A percentile compares a stretch with the other conserved stretches of the same genome.
These are phyloP conservation scores for Synergus umbraculus DNA, from an alignment of 2,888 invertebrate species.

Conservation along the genomic window DNA sequence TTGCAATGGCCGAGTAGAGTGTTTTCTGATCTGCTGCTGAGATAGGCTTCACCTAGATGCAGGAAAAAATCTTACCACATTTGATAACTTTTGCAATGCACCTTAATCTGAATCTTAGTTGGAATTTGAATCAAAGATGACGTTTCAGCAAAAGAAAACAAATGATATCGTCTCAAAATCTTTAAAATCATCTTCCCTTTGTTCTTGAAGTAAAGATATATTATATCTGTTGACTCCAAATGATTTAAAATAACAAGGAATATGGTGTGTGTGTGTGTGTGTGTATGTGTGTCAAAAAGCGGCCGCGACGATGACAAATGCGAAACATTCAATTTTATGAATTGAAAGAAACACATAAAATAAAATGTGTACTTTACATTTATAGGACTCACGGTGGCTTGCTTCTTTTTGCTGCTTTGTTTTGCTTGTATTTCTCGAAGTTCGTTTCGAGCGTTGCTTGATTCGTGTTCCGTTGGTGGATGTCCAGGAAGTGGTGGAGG, in stretches of 20 bases:
- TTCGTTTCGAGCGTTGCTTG: slow-evolving; percentile 85
- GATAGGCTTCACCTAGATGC: slow-evolving; percentile 88
- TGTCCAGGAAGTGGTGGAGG: slow-evolving; percentile 71
- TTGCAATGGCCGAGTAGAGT: slow-evolving; percentile 93
- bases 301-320: slow-evolving; percentile 18
- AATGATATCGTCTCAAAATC: slow-evolving; percentile 48
- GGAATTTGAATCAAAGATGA: neutral
- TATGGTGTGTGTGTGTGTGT: slow-evolving; percentile 42
- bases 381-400: slow-evolving; percentile 79
- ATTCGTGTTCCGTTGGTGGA: slow-evolving; percentile 76
- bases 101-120: neutral
- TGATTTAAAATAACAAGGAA: slow-evolving; percentile 27
- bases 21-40: slow-evolving; percentile 95
- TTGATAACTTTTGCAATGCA: slow-evolving; percentile 3
- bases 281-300: slow-evolving; percentile 50
- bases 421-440: slow-evolving; percentile 82
- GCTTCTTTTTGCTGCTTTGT: slow-evolving; percentile 79
- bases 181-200: slow-evolving; percentile 41
- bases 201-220: slow-evolving; percentile 37
- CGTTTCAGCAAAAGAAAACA: slow-evolving; percentile 59
- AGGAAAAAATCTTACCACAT: slow-evolving; percentile 32
- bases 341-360: slow-evolving; percentile 58
- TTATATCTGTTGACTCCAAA: slow-evolving; percentile 31
- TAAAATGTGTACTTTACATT: slow-evolving; percentile 71
- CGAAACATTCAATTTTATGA: slow-evolving; percentile 22